Conservation (phyloP, 2,888 invertebrate species). For the Limnephilus lunatus region DNA sequence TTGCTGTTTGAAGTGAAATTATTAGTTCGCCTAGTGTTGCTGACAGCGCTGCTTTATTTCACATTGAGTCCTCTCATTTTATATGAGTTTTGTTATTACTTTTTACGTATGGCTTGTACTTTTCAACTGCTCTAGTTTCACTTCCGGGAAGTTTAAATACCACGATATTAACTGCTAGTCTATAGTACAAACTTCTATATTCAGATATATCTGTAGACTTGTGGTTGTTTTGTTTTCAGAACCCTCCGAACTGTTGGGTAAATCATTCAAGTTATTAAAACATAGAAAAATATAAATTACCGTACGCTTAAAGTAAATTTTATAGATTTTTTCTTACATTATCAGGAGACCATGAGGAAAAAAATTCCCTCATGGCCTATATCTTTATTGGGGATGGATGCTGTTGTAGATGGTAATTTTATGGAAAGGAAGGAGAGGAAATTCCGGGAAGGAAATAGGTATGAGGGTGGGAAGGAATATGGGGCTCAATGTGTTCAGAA, state of each 20-base stretch:
- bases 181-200: background rate
- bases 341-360: too few relatives aligned
- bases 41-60: background rate
- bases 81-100: background rate
- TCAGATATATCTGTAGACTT: background rate
- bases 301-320: background rate
- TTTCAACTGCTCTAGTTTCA: background rate
- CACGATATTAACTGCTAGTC: background rate
- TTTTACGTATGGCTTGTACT: background rate
- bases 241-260: background rate
- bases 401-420: too few relatives aligned
- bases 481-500: too few relatives aligned
- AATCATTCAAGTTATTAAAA: background rate
- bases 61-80: background rate
- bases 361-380: too few relatives aligned
- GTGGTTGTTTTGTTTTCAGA: background rate
- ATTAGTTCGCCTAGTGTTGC: background rate
- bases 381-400: too few relatives aligned
- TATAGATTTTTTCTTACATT: too few relatives aligned
- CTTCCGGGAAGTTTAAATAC: background rate
- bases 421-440: too few relatives aligned
- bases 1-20: background rate
- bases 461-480: too few relatives aligned
- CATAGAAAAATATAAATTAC: background rate
- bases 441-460: too few relatives aligned